phyloP scores from a whole-genome alignment of 2,113 vertebrate species.

The Verasper variegatus region DNA sequence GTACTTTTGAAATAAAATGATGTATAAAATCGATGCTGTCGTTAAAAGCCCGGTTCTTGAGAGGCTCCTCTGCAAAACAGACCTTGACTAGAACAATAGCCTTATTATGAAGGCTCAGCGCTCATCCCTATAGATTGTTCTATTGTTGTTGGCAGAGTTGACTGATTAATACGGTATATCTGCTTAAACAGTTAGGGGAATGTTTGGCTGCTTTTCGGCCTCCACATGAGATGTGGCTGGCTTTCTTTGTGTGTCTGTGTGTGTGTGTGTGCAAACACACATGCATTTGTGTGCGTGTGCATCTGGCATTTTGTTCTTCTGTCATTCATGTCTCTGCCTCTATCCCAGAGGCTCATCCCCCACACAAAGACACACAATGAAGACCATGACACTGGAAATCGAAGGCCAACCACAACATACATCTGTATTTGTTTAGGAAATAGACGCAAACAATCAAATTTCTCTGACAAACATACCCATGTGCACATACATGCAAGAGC shows the following conservation, averaged over 20 bases:
- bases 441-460: conserved; percentile 48
- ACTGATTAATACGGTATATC: conserved; percentile 44
- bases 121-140: conserved; percentile 14
- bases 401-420: conserved; percentile 63
- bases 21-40: conserved; percentile 85
- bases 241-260: conserved; percentile 10
- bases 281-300: conserved; percentile 13
- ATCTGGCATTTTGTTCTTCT: conserved; percentile 48
- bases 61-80: conserved; percentile 17
- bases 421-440: conserved; percentile 69
- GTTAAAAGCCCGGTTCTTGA: conserved; percentile 29
- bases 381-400: conserved; percentile 50
- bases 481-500: conserved; percentile 15
- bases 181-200: conserved; percentile 23
- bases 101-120: conserved; percentile 29
- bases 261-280: neutral
- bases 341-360: conserved; percentile 33
- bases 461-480: conserved; percentile 50
- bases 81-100: conserved; percentile 25
- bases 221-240: conserved; percentile 45
- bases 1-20: conserved; percentile 99
- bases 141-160: conserved; percentile 48
- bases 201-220: conserved; percentile 41
- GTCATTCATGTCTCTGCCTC: conserved; percentile 44
- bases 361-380: conserved; percentile 57